Percentiles rank a stretch among this genome's conserved stretches.
These are phyloP conservation scores for Lasioglossum pauxillum DNA, from an alignment of 2,888 invertebrate genomes.

Conservation along the genomic window DNA sequence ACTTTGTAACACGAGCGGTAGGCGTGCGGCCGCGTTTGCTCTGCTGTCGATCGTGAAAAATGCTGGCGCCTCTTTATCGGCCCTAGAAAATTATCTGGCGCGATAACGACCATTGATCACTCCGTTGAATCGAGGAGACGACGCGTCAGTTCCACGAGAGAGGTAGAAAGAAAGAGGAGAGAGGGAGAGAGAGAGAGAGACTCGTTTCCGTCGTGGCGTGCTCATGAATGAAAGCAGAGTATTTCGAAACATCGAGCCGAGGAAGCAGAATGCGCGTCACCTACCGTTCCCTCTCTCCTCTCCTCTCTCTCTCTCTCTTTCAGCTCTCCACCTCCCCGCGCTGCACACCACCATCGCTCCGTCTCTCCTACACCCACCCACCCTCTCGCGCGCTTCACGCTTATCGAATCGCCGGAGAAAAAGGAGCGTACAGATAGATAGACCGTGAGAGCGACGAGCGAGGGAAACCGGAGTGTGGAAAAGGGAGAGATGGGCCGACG, in stretches of 20 bases:
- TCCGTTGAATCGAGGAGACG: constrained; percentile 63
- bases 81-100: constrained; percentile 63
- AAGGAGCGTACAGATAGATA: constrained; percentile 38
- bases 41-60: constrained; percentile 62
- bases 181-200: constrained; percentile 18
- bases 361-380: not conserved
- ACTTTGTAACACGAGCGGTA: constrained; percentile 42
- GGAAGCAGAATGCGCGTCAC: constrained; percentile 55
- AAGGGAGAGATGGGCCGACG: not conserved
- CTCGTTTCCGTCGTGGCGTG: constrained; percentile 62
- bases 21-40: constrained; percentile 52
- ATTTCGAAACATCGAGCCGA: constrained; percentile 68
- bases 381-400: constrained; percentile 37
- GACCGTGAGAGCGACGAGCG: constrained; percentile 13
- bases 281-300: not conserved
- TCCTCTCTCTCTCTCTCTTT: not conserved
- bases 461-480: not conserved
- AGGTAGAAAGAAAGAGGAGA: not conserved
- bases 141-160: constrained; percentile 36
- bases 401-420: constrained; percentile 57
- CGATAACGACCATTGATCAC: constrained; percentile 70
- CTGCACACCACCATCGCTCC: not conserved
- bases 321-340: not conserved
- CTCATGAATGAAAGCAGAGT: constrained; percentile 72
- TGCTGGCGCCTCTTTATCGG: constrained; percentile 64